Evolutionary conservation across 1,140 invertebrate species (phyloP), one percentile per base, ranked within the genome.

Genomic region (Trichomalopsis sarcophagae): DNA sequence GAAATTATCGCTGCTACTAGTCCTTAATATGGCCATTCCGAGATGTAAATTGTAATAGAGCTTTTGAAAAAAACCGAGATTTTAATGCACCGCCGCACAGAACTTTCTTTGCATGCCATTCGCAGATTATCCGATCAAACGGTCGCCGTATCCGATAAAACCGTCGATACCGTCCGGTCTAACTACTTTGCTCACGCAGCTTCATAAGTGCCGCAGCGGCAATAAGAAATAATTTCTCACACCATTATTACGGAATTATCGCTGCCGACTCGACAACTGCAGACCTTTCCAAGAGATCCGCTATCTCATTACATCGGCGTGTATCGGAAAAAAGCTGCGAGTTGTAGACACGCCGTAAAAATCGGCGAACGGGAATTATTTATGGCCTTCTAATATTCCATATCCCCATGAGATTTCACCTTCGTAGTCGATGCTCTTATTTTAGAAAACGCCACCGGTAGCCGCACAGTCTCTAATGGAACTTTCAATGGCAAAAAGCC

Each of bases 141-240:
- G 10, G 17, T 27, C 21, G 27, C 17, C 40, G 6, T 44, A 40
- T 36, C 55, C 10, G 36, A 69, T 80, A 80, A 69, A 36, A 79
- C 68, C 78, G 27, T 80, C 50, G 36, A 21, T 14, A 27, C 9
- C 13, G 73, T 33, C 30, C 23, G 23, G 27, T 33, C 10, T 33
- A 30, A 30, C 13, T 71, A 17, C 27, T n/a, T 71, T 27, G 68
- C 68, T 11, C 27, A 11, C 68, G 9, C 21, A 62, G 55, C 5
- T 50, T 13, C 30, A n/a, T 27, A 27, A n/a, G 3, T 50, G 0
- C 36, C 2, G 23, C 33, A 27, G 21, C 47, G n/a, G 30, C 7
- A 62, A 78, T 33, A 33, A 78, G 10, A 78, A 78, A 78, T 78
- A 78, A 78, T 78, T 78, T 78, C 76, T 66, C 76, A 33, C 76